phyloP scores from a whole-genome alignment of 2,888 invertebrate genomes.

The Ophion slaviceki region DNA sequence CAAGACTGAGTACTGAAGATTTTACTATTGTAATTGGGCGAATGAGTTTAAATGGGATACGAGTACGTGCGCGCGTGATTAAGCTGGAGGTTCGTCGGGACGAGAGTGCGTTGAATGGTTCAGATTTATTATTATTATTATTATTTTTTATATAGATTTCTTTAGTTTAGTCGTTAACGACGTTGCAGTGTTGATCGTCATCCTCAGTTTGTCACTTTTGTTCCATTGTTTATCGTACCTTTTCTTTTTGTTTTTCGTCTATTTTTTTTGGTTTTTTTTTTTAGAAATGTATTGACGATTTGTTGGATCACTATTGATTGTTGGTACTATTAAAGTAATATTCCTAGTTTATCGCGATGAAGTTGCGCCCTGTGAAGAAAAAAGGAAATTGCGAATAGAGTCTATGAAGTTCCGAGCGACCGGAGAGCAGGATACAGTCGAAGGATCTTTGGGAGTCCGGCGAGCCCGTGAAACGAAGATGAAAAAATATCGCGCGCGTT shows the following conservation, averaged over 20 bases:
- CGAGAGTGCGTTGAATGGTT: conserved; percentile 22
- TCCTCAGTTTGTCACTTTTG: conserved; percentile 49
- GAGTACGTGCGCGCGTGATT: conserved; percentile 16
- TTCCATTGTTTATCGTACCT: conserved; percentile 20
- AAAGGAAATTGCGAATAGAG: conserved; percentile 4
- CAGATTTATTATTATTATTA: conserved; percentile 3
- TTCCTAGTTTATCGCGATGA: conserved; percentile 57
- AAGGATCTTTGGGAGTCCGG: not conserved
- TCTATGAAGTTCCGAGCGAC: conserved; percentile 40
- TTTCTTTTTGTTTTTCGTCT: conserved; percentile 33
- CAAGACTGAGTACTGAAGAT: conserved; percentile 82
- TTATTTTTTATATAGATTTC: conserved; percentile 27
- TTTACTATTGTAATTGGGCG: conserved; percentile 63
- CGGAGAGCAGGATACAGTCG: conserved; percentile 55
- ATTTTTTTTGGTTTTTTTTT: conserved; percentile 31
- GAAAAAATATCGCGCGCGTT: conserved; percentile 10
- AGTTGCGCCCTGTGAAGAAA: conserved; percentile 26
- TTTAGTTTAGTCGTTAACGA: conserved; percentile 50
- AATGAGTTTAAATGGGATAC: conserved; percentile 55
- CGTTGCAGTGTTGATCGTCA: conserved; percentile 53
- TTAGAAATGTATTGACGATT: conserved; percentile 52
- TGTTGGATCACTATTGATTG: conserved; percentile 63
- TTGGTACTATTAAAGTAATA: conserved; percentile 59
- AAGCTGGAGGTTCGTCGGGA: conserved; percentile 1
- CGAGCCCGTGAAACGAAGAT: not conserved